Evolutionary conservation across 2,888 invertebrate species (phyloP), one percentile per base, ranked within the genome.

Genomic region (Polydrusus tereticollis): DNA sequence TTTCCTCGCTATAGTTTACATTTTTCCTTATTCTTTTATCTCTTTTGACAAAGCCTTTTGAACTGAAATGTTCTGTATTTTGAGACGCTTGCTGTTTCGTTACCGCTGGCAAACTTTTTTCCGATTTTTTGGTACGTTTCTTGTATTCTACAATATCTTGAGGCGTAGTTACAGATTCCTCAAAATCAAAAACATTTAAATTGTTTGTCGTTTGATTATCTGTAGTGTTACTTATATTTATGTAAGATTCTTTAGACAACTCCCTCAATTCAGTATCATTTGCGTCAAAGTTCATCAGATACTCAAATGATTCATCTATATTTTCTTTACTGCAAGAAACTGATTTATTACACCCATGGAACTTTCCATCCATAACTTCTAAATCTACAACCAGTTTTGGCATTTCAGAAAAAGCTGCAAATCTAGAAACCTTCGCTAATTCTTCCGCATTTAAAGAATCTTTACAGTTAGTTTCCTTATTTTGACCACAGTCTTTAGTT

Each of bases 1-100:
- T 45, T 58, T 68, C 68, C 38, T 66, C 67, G 55, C 64, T 63
- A 58, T 74, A 67, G 33, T 70, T 67, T 16, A 57, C 59, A 36
- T 21, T 20, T 52, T 72, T 72, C 18, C 63, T 72, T 14, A 62
- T 65, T 73, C 64, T 69, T 36, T 52, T 55, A 8, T 10, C 26
- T 55, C 2, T 18, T 8, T 29, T 10, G 16, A 29, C 0, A 18
- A 18, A 16, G 18, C 14, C 10, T 29, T 8, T 45, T 8, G 7
- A 20, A 10, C 10, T 47, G 47, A 10, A 45, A 8, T 10, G 1
- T 20, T 8, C 20, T 45, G 18, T 10, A 1, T 20, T 8, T 45
- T 45, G 47, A 6, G 29, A 18, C 7, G 29, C 29, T 29, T 33
- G 3, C 7, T 26, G 52, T n/a, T 26, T 14, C 16, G 52, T 29